A percentile compares a stretch with the other conserved stretches of the same genome.
Conservation (phyloP, 2,888 invertebrate species). For the Boloria euphrosyne region DNA sequence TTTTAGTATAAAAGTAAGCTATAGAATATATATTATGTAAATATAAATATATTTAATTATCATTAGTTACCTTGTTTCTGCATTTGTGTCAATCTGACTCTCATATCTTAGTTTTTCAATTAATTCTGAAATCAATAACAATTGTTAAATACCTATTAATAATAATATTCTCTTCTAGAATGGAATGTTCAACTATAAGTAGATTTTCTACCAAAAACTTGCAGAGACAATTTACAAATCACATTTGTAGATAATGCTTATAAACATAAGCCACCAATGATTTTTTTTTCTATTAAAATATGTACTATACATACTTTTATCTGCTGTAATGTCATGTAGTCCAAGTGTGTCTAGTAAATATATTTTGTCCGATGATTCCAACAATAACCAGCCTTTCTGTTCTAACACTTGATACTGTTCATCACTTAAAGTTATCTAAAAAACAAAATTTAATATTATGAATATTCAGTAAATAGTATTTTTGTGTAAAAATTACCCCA, state of each 20-base stretch:
- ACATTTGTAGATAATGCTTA: no score
- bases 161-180: no score
- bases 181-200: no score
- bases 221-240: no score
- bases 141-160: background rate
- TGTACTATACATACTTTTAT: constrained; percentile 57
- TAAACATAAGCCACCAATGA: no score
- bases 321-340: constrained; percentile 68
- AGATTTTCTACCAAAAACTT: no score
- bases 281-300: no score
- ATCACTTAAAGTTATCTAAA: constrained; percentile 69
- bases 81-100: constrained; percentile 28
- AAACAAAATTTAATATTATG: background rate
- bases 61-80: constrained; percentile 33
- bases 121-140: constrained; percentile 49
- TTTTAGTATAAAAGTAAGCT: no score
- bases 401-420: constrained; percentile 67
- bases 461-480: background rate
- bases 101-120: constrained; percentile 60
- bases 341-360: constrained; percentile 67
- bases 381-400: constrained; percentile 71
- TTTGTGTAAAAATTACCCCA: background rate
- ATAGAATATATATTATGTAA: background rate
- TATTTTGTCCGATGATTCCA: constrained; percentile 65
- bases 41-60: background rate